These are phyloP conservation scores for Nomada hirtipes DNA, from an alignment of 2,888 invertebrate genomes.

Conservation along the genomic window DNA sequence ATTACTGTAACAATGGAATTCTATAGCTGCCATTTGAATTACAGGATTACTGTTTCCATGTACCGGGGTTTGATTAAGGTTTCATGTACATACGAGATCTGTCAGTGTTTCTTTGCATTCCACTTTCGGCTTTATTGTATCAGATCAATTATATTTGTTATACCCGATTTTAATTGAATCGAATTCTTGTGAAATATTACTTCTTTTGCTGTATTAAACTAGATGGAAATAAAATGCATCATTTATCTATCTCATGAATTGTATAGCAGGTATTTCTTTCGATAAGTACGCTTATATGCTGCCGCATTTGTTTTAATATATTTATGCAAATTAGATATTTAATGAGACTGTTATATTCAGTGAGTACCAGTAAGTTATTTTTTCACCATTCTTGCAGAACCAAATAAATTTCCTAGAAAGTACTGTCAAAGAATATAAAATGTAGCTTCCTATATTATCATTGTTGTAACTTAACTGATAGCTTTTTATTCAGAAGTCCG, in stretches of 20 bases:
- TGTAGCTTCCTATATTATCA: not conserved
- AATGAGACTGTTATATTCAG: not conserved
- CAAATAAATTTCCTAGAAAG: no score
- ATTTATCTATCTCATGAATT: no score
- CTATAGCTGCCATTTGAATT: not conserved
- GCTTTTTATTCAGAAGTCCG: not conserved
- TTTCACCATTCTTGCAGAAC: not conserved
- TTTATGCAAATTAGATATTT: not conserved
- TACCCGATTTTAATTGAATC: no score
- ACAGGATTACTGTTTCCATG: not conserved
- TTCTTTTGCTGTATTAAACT: no score
- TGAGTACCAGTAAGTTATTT: not conserved
- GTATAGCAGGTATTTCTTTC: no score
- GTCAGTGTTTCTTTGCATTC: not conserved
- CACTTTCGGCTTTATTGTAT: not conserved
- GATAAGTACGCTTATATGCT: not conserved
- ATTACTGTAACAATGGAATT: slow-evolving; percentile 7
- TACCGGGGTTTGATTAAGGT: no score
- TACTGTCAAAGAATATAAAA: not conserved
- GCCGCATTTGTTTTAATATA: not conserved
- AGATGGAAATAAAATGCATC: no score
- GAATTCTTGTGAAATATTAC: no score
- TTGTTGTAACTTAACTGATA: not conserved
- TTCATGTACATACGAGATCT: not conserved
- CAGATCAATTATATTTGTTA: no score